Evolutionary conservation across 2,888 invertebrate species (phyloP).

Genomic region (Linyphia triangularis): DNA sequence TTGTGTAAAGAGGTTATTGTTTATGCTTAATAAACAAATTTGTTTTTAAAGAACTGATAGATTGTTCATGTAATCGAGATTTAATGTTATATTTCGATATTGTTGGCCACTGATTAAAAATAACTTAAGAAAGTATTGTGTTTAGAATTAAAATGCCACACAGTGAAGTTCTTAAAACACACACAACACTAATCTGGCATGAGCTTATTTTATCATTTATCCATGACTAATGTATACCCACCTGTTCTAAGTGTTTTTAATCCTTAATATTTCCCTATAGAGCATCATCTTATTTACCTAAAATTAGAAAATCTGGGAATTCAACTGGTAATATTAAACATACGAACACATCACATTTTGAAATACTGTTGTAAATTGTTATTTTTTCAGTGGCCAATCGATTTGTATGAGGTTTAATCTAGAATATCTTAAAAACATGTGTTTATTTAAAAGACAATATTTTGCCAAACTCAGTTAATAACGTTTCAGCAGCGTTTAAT

Average conservation of each 20-base stretch:
- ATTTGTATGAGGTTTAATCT: too few relatives aligned
- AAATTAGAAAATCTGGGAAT: too few relatives aligned
- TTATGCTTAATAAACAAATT: neutral
- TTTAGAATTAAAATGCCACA: slow-evolving; percentile 40
- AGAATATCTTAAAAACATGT: too few relatives aligned
- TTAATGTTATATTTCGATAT: slow-evolving; percentile 24
- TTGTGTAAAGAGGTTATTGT: too few relatives aligned
- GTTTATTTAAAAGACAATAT: too few relatives aligned
- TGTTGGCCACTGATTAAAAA: slow-evolving; percentile 57
- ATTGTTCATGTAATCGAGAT: slow-evolving; percentile 49
- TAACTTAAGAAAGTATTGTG: slow-evolving; percentile 38
- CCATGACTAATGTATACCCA: slow-evolving; percentile 13
- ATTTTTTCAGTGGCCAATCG: slow-evolving; percentile 34
- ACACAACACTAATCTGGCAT: slow-evolving; percentile 23
- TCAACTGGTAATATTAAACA: neutral
- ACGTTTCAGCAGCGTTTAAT: too few relatives aligned
- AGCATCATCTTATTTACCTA: too few relatives aligned
- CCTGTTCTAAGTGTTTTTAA: slow-evolving; percentile 2
- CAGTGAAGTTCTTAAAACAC: slow-evolving; percentile 14
- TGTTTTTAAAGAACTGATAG: neutral
- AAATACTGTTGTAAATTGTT: neutral
- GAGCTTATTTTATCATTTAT: slow-evolving; percentile 55
- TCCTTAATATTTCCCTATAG: neutral
- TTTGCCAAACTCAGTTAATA: too few relatives aligned
- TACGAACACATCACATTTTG: neutral